phyloP scores from a whole-genome alignment of 2,888 invertebrate genomes.

The Nomada lathburiana region DNA sequence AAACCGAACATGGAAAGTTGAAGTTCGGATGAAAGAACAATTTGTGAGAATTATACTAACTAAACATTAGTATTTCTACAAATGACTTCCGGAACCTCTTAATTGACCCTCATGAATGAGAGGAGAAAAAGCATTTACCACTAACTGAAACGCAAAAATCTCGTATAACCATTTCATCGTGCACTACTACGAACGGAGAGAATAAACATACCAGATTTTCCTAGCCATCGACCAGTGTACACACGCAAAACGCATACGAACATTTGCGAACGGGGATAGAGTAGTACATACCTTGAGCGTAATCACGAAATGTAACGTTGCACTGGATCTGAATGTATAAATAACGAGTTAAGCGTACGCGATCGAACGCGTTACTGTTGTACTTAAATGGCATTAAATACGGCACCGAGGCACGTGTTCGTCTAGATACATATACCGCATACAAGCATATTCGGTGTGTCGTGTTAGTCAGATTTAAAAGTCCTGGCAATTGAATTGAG shows the following conservation, averaged over 20 bases:
- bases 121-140: not conserved
- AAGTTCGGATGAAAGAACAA: not conserved
- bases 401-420: slow-evolving; percentile 38
- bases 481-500: not conserved
- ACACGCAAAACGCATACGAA: not conserved
- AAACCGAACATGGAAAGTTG: not conserved
- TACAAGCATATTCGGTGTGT: slow-evolving; percentile 41
- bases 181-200: not conserved
- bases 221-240: not conserved
- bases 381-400: slow-evolving; percentile 73
- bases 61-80: not conserved
- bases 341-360: slow-evolving; percentile 26
- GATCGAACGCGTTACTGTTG: slow-evolving; percentile 56
- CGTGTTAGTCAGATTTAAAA: slow-evolving; percentile 10
- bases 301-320: slow-evolving; percentile 52
- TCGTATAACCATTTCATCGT: not conserved
- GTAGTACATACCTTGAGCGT: slow-evolving; percentile 9
- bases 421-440: slow-evolving; percentile 8
- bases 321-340: slow-evolving; percentile 38
- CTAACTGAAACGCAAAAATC: not conserved
- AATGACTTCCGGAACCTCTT: not conserved
- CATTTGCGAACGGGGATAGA: not conserved
- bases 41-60: not conserved
- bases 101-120: not conserved
- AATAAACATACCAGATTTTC: not conserved